Base-by-base conservation (phyloP, 2,888 invertebrate species). In the Salpingus planirostris region DNA sequence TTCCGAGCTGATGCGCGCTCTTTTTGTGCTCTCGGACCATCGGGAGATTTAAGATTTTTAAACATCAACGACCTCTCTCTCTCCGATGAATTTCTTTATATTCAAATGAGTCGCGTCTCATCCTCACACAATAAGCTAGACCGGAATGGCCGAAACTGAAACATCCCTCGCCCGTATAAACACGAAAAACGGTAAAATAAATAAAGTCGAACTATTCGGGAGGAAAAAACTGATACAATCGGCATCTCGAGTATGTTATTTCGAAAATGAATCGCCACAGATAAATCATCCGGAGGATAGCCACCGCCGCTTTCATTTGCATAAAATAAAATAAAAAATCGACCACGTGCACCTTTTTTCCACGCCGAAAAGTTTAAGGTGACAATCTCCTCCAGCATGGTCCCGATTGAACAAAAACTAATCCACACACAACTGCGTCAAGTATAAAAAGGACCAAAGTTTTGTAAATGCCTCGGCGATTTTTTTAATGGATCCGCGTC, bases 81-180 rank as follows among this genome's bases (percentile, higher is more conserved):
- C n/a, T n/a, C n/a, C n/a, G n/a, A n/a, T n/a, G 57, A 55, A 59
- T 56, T 60, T 62, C 60, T 61, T 62, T 62, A 61, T 62, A 62
- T 62, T 62, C 58, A 62, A 62, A 62, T 62, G 54, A 62, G 59
- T 6, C 26, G 27, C 33, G 23, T 18, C 18, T 18, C 18, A 18
- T 6, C 12, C 11, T 24, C 8, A 24, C 12, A 11, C 24, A 8
- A 11, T n/a, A n/a, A n/a, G n/a, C n/a, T n/a, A n/a, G n/a, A n/a
- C n/a, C n/a, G n/a, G n/a, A n/a, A n/a, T n/a, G n/a, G n/a, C n/a
- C n/a, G n/a, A n/a, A 8, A 3, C 12, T 24, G 24, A 5, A 8
- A n/a, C 24, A n/a, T 13, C 3, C 8, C 10, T 11, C 8, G 11
- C 11, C 24, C 10, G 2, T 13, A 11, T 3, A 24, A 24, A 24